Evolutionary conservation across 2,797 vertebrate species (phyloP), one percentile per base, ranked within the genome.

Genomic region (Hemibagrus guttatus): DNA sequence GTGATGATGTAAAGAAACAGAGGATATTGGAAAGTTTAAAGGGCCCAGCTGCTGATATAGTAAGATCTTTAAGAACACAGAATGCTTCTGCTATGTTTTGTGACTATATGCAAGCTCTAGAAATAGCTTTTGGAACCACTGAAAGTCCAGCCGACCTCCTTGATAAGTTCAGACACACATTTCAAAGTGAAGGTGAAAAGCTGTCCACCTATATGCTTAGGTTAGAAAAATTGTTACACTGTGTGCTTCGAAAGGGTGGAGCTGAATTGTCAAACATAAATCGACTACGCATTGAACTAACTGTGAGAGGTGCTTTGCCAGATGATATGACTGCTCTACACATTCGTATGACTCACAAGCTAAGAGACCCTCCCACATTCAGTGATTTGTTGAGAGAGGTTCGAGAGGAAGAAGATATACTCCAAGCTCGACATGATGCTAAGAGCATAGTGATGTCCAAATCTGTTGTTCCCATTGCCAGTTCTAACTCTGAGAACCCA

Each of bases 381-480:
- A 69, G 1, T 19, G 68, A 69, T 16, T 21, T 69, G 1, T 21
- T 39, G 17, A 69, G 4, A 71, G 35, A 71, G 68, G 2, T 71
- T 6, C 17, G 66, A 14, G 66, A 68, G 31, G 31, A 68, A 35
- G 66, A 68, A 16, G 16, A 68, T 68, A 35, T 35, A 13, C 13
- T 68, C 1, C 66, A 68, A 31, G 5, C 1, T 35, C 0, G 28
- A 1, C 14, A 2, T 17, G 12, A 66, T 4, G 4, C 5, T 5
- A 66, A 28, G 63, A 28, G 13, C 13, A 31, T 8, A 4, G n/a
- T 66, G n/a, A 4, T 68, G 28, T 68, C 66, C 0, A 13, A 4
- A 5, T 1, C 64, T 2, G 6, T 35, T 5, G n/a, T 6, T 6
- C 66, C 16, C 0, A 0, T 35, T 31, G 14, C 28, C 1, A 16